Base-by-base conservation (phyloP, 2,888 invertebrate genomes). In the Synanthedon formicaeformis region DNA sequence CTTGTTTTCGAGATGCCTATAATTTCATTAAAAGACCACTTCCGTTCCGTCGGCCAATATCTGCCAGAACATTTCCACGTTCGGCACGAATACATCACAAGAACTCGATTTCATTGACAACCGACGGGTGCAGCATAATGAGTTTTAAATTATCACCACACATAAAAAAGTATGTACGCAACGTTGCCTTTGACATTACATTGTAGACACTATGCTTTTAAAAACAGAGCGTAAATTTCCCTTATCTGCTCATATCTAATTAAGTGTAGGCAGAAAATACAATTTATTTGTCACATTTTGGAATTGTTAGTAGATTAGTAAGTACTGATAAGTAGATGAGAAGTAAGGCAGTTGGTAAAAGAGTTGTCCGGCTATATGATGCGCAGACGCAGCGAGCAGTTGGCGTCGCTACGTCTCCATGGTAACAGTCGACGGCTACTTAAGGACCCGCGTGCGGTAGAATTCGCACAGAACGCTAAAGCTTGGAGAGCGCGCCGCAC, bases 1-100 rank as follows among this genome's bases (percentile, higher is more conserved):
- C 84, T 82, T 78, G 74, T 81, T 78, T 77, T 70, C 73, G 75
- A 75, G 67, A 73, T 74, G 73, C 74, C 75, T 84, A 76, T 81
- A 85, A 86, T 85, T 86, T 84, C 70, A 69, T 69, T 75, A 80
- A 81, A 85, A 82, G 74, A 81, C 75, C 73, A 82, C 82, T 86
- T 85, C 86, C 86, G 84, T 74, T 71, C 69, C 75, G 34, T 34
- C 34, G 81, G 74, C 73, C 85, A 85, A 85, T 85, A 85, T 85
- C 81, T 85, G 85, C 84, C 85, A 84, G 79, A 82, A 81, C 84
- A 81, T 82, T 84, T 85, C 80, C 83, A 83, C 78, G 77, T 81
- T 76, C 78, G 75, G 73, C 65, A 73, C 69, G 70, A 71, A 76
- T 73, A 78, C 85, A 84, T 86, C 85, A 84, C 82, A 86, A 86